Base-by-base conservation (phyloP, 2,797 vertebrate genomes). In the Xyrichtys novacula region DNA sequence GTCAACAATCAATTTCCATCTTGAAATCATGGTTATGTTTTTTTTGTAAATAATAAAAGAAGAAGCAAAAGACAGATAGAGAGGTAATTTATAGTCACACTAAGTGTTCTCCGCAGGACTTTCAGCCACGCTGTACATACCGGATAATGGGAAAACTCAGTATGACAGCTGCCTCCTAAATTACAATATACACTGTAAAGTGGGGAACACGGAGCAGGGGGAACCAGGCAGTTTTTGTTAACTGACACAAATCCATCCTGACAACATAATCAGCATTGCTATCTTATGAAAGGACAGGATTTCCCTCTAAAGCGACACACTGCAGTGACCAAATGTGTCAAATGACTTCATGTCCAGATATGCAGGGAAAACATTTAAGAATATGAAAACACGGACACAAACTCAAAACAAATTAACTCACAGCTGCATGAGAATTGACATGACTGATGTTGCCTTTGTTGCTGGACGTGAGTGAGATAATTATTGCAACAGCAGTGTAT, bases 81-180 rank as follows among this genome's bases (percentile, higher is more conserved):
- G 53, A 64, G 57, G 39, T n/a, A 44, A 15, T 22, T 14, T 40
- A 8, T 6, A 57, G 52, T 60, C 46, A 32, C 74, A 61, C 47
- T n/a, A 49, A 42, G 23, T 32, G 32, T 32, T 0, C 63, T 74
- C 56, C 39, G 50, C 19, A 32, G 36, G 58, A 72, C 32, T 60
- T 57, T 49, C 63, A 66, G 65, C 46, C 34, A 38, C 28, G 48
- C 59, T 69, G 34, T 52, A 52, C 57, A 59, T 75, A 20, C 65
- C 3, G 68, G 67, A 68, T 79, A 55, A 80, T 68, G 25, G 65
- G 53, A 68, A 81, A 86, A 87, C 86, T 72, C 73, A 84, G 78
- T 57, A 77, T 89, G 89, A 91, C 90, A 84, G 80, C 88, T 83
- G 84, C 80, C 69, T 87, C 71, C 65, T 74, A 70, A 77, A 84